Evolutionary conservation across 2,113 vertebrate species (phyloP), one percentile per base, ranked within the genome.

Genomic region (Labrus mixtus): DNA sequence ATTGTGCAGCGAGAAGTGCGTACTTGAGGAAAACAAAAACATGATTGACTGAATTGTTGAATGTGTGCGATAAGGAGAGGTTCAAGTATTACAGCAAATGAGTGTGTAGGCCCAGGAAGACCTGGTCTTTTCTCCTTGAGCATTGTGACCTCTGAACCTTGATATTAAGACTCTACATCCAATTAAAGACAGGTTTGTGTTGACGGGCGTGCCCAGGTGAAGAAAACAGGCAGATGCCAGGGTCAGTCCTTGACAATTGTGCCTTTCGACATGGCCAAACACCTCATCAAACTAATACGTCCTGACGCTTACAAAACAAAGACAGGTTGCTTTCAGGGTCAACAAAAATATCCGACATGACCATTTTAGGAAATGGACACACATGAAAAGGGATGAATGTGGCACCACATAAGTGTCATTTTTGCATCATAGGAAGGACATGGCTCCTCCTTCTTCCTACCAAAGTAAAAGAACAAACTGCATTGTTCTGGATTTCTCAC

Each of bases 11-110:
- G 7, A 37, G 1, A 46, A 54, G 60, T 80, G 81, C 55, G 72
- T 46, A 70, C 67, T 82, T 80, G 60, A 80, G 57, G 41, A 85
- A 76, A 76, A 53, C 53, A 73, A 67, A 43, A 55, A 71, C 75
- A 37, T 55, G 46, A 74, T 11, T 55, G 74, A 79, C 56, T 82
- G 65, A 91, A 90, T 89, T 78, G 76, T 78, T 82, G 67, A 85
- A 83, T 70, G 78, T 56, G 61, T 73, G 57, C 8, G 62, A 85
- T 62, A 81, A 81, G 45, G 55, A 80, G 84, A 92, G 79, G 89
- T 89, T 71, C 43, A 81, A 81, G 61, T 68, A 46, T 74, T 73
- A 78, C 48, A 80, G 78, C 70, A 79, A 82, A 86, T 65, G 75
- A 85, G 66, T 23, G 16, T 20, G 59, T 23, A 29, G 58, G 67